A percentile compares a stretch with the other conserved stretches of the same genome.
Evolutionary conservation across 2,888 invertebrate species (phyloP).

Genomic region (Drosophila bunnanda): DNA sequence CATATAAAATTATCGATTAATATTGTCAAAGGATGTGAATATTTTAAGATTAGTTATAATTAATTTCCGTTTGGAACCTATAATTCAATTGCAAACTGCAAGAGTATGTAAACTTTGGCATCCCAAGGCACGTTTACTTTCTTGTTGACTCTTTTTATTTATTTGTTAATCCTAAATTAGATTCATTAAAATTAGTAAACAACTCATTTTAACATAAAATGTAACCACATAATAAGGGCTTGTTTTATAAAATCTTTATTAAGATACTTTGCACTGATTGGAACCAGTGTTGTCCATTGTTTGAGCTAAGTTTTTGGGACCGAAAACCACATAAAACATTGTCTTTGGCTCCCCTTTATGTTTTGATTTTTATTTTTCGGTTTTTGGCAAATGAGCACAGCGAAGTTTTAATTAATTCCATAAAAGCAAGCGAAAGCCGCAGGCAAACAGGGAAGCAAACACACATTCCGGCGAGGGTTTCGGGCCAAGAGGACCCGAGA

Average conservation of each 20-base stretch:
- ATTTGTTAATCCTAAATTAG: background rate
- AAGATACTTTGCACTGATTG: slow-evolving; percentile 36
- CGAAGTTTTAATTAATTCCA: slow-evolving; percentile 77
- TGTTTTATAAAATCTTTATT: background rate
- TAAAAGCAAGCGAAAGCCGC: slow-evolving; percentile 69
- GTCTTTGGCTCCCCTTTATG: slow-evolving; percentile 30
- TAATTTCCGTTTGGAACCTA: too few relatives aligned
- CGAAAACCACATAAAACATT: slow-evolving; percentile 46
- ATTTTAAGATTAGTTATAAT: too few relatives aligned
- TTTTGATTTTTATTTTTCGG: slow-evolving; percentile 35
- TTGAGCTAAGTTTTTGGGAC: slow-evolving; percentile 40
- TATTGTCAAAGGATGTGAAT: too few relatives aligned
- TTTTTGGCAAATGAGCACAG: slow-evolving; percentile 57
- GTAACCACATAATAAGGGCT: background rate
- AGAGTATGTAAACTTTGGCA: too few relatives aligned
- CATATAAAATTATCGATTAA: too few relatives aligned
- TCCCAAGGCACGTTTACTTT: too few relatives aligned
- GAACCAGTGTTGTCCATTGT: slow-evolving; percentile 35
- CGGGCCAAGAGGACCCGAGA: slow-evolving; percentile 14
- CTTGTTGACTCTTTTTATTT: too few relatives aligned
- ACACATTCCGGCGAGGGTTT: slow-evolving; percentile 29
- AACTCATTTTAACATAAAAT: background rate
- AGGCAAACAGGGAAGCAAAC: slow-evolving; percentile 47
- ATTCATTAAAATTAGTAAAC: background rate
- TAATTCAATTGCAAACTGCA: too few relatives aligned